Conservation (phyloP, 2,113 vertebrate genomes). For the Vimba vimba region DNA sequence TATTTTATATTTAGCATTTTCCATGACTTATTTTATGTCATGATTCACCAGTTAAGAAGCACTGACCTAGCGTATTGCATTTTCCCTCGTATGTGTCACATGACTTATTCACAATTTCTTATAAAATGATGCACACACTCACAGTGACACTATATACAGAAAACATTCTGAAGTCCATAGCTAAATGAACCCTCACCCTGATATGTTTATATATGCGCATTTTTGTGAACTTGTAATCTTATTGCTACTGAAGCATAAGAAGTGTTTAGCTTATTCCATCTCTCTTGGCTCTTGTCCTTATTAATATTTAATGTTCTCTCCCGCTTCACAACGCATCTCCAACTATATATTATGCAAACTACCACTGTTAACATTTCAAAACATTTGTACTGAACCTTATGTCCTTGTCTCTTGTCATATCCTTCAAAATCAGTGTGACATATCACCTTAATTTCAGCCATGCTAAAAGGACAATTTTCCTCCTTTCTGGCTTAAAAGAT, state of each 20-base stretch:
- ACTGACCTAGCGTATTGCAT: neutral
- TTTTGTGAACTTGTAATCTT: slow-evolving; percentile 25
- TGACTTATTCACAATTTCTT: neutral
- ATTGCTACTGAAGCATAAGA: slow-evolving; percentile 4
- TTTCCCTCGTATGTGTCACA: no score
- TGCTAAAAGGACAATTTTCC: neutral
- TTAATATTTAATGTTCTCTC: slow-evolving; percentile 31
- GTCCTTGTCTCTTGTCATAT: slow-evolving; percentile 13
- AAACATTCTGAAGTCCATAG: neutral
- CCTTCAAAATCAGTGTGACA: slow-evolving; percentile 2
- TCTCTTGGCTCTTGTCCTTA: slow-evolving; percentile 33
- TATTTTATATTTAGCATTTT: neutral
- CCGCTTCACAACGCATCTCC: neutral
- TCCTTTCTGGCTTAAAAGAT: neutral
- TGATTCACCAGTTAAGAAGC: neutral
- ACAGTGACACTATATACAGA: neutral
- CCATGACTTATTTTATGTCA: neutral
- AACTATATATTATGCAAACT: slow-evolving; percentile 27
- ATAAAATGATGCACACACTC: neutral
- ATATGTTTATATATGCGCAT: slow-evolving; percentile 26
- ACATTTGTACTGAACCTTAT: neutral
- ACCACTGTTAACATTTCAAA: slow-evolving; percentile 35
- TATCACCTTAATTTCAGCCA: neutral
- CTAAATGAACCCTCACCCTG: neutral
- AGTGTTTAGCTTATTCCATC: slow-evolving; percentile 26